These are phyloP conservation scores for Ctena decussata DNA, from an alignment of 2,888 invertebrate genomes.

Conservation along the genomic window DNA sequence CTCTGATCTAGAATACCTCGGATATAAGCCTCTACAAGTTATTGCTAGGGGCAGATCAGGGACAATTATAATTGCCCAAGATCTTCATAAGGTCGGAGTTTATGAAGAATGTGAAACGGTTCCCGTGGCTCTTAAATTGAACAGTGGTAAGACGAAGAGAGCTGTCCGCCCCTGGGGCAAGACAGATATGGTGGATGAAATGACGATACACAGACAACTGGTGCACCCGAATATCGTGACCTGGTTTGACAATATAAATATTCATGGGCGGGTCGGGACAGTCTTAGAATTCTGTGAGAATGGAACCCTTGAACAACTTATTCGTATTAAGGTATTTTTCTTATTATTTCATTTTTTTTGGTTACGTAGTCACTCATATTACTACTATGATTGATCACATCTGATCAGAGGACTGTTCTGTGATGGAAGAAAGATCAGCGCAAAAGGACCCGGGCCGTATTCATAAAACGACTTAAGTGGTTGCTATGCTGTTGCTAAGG, in stretches of 20 bases:
- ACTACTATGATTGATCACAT: too few species aligned
- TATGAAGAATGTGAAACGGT: conserved; percentile 72
- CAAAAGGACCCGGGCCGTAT: too few species aligned
- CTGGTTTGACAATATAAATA: conserved; percentile 74
- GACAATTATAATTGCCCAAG: conserved; percentile 78
- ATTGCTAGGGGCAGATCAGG: conserved; percentile 79
- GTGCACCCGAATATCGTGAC: conserved; percentile 78
- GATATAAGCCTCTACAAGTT: conserved; percentile 80
- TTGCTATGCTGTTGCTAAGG: too few species aligned
- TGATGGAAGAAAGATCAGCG: too few species aligned
- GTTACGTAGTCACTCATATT: too few species aligned
- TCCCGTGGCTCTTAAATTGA: conserved; percentile 79
- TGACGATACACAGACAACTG: conserved; percentile 76
- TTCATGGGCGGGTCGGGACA: conserved; percentile 74
- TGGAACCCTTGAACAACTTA: conserved; percentile 80
- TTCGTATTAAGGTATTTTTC: conserved; percentile 64
- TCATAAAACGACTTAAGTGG: too few species aligned
- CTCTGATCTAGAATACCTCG: conserved; percentile 75
- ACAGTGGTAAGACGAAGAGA: conserved; percentile 72
- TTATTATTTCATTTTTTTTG: too few species aligned
- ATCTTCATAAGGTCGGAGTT: conserved; percentile 65
- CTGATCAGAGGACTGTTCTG: too few species aligned
- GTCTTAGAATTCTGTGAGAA: conserved; percentile 83
- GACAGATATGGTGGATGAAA: conserved; percentile 75
- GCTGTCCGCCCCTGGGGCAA: conserved; percentile 53